Evolutionary conservation across 2,888 invertebrate genomes (phyloP).

Genomic region (Dermolepida albohirtum): DNA sequence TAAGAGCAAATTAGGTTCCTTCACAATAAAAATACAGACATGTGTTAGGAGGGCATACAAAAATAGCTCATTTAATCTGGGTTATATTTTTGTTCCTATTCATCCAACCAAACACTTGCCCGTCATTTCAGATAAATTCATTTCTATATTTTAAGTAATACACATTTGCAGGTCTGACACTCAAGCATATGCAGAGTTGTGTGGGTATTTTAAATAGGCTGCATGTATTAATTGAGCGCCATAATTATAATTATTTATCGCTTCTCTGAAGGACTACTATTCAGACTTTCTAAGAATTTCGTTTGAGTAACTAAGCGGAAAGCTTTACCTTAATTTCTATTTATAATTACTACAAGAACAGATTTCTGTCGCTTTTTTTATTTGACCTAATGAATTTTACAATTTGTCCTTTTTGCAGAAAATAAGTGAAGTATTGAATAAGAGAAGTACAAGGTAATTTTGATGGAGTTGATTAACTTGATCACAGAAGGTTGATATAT

Average conservation of each 20-base stretch:
- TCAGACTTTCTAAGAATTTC: too few relatives aligned
- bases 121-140: slow-evolving; percentile 39
- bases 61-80: slow-evolving; percentile 44
- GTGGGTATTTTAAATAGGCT: slow-evolving; percentile 22
- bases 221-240: slow-evolving; percentile 20
- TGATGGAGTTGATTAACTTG: too few relatives aligned
- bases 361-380: too few relatives aligned
- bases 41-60: slow-evolving; percentile 30
- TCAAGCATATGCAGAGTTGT: slow-evolving; percentile 5
- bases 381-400: too few relatives aligned
- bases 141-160: slow-evolving; percentile 37
- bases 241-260: slow-evolving; percentile 34
- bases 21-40: slow-evolving; percentile 28
- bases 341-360: too few relatives aligned
- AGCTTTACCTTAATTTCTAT: too few relatives aligned
- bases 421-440: too few relatives aligned
- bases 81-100: slow-evolving; percentile 43
- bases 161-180: slow-evolving; percentile 13
- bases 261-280: neutral
- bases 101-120: slow-evolving; percentile 40
- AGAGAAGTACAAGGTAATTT: too few relatives aligned
- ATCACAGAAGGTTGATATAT: too few relatives aligned
- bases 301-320: too few relatives aligned
- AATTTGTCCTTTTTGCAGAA: too few relatives aligned
- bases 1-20: slow-evolving; percentile 22